A percentile compares a stretch with the other conserved stretches of the same genome.
Evolutionary conservation across 2,113 vertebrate genomes (phyloP).

Genomic region (Nothocercus julius): DNA sequence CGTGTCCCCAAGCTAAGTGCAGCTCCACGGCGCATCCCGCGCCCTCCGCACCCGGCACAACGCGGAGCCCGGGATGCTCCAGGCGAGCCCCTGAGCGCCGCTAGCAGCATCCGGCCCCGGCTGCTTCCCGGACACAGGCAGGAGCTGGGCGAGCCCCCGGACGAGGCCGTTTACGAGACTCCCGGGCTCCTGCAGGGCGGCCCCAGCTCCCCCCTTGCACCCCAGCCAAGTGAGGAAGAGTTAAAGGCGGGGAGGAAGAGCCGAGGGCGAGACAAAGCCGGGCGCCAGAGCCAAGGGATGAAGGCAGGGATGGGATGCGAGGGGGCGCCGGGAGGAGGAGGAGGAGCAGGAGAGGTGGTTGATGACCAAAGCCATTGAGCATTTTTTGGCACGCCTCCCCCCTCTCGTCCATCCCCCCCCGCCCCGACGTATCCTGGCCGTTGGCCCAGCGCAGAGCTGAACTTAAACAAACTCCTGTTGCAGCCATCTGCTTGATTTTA

Average conservation of each 20-base stretch:
- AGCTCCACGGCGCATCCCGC: neutral
- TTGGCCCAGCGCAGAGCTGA: constrained; percentile 93
- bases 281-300: constrained; percentile 23
- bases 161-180: no score
- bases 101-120: no score
- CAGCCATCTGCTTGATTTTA: constrained; percentile 99
- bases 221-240: neutral
- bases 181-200: no score
- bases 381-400: constrained; percentile 89
- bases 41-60: neutral
- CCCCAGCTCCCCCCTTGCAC: no score
- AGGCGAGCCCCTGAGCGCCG: no score
- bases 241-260: constrained; percentile 46
- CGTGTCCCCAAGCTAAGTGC: no score
- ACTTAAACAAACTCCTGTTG: constrained; percentile 99
- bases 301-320: constrained; percentile 34
- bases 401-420: neutral
- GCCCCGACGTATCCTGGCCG: constrained; percentile 84
- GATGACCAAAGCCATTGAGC: constrained; percentile 94
- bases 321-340: constrained; percentile 64
- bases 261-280: neutral
- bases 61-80: no score
- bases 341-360: constrained; percentile 84
- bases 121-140: no score
- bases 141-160: no score